Percentiles rank a stretch among this genome's conserved stretches.
Evolutionary conservation across 2,797 vertebrate genomes (phyloP).

Genomic region (Onychomys leucogaster): DNA sequence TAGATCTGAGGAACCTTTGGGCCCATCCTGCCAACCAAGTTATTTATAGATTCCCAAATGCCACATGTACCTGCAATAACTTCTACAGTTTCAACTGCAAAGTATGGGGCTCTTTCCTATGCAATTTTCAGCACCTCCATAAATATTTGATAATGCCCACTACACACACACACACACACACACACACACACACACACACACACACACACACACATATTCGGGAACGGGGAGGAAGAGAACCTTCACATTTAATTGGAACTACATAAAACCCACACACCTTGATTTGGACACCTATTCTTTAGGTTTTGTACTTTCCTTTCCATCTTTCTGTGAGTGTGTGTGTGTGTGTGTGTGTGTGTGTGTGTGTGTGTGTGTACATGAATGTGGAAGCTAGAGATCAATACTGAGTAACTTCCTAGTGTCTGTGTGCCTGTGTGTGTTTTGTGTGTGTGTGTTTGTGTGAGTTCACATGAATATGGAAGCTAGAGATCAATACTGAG

Average conservation of each 20-base stretch:
- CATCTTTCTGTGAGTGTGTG: accelerated
- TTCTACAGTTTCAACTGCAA: background rate
- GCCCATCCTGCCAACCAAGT: background rate
- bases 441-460: background rate
- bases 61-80: background rate
- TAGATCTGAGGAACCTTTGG: conserved; percentile 29
- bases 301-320: background rate
- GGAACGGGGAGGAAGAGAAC: background rate
- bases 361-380: background rate
- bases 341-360: background rate
- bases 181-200: too few species aligned
- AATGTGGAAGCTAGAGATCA: background rate
- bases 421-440: background rate
- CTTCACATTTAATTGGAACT: background rate
- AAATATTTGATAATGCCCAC: background rate
- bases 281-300: background rate
- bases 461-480: background rate
- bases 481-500: background rate
- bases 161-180: background rate
- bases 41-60: conserved; percentile 13
- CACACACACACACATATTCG: background rate
- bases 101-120: background rate
- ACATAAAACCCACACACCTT: background rate
- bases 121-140: background rate
- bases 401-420: background rate